phyloP scores from a whole-genome alignment of 2,888 invertebrate genomes.

The Cerceris ruficornis region DNA sequence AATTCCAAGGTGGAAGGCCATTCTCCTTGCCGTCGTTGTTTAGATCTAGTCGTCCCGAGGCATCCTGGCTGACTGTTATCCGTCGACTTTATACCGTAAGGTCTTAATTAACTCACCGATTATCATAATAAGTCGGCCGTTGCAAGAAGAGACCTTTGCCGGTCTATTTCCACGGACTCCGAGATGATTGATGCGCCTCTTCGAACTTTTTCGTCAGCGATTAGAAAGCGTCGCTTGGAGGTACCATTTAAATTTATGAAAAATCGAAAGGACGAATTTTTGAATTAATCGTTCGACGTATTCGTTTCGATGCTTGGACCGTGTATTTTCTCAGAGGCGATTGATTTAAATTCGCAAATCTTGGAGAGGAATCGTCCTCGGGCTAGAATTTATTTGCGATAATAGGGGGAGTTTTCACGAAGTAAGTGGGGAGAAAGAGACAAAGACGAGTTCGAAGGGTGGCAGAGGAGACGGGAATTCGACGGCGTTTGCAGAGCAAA shows the following conservation, averaged over 20 bases:
- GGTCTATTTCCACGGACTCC: background rate
- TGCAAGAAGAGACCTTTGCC: slow-evolving; percentile 2
- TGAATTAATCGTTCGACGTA: background rate
- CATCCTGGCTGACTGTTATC: slow-evolving; percentile 26
- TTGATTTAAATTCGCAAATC: background rate
- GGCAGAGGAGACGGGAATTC: slow-evolving; percentile 53
- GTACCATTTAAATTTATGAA: background rate
- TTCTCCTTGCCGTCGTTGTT: slow-evolving; percentile 48
- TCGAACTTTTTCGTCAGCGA: background rate
- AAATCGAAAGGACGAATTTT: background rate
- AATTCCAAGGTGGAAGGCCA: slow-evolving; percentile 63
- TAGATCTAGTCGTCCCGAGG: slow-evolving; percentile 21
- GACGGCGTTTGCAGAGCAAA: slow-evolving; percentile 75
- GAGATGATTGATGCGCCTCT: slow-evolving; percentile 51
- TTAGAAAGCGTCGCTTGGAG: background rate
- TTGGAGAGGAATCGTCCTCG: background rate
- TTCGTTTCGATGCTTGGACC: background rate
- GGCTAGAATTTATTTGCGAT: background rate
- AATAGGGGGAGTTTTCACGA: background rate
- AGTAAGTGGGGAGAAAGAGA: background rate
- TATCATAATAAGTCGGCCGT: slow-evolving; percentile 56
- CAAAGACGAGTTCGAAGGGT: slow-evolving; percentile 18
- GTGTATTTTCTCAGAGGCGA: background rate
- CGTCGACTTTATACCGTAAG: slow-evolving; percentile 45
- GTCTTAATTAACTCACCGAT: slow-evolving; percentile 62